Evolutionary conservation across 1,140 invertebrate genomes (phyloP), one percentile per base, ranked within the genome.

Genomic region (Bombus huntii): DNA sequence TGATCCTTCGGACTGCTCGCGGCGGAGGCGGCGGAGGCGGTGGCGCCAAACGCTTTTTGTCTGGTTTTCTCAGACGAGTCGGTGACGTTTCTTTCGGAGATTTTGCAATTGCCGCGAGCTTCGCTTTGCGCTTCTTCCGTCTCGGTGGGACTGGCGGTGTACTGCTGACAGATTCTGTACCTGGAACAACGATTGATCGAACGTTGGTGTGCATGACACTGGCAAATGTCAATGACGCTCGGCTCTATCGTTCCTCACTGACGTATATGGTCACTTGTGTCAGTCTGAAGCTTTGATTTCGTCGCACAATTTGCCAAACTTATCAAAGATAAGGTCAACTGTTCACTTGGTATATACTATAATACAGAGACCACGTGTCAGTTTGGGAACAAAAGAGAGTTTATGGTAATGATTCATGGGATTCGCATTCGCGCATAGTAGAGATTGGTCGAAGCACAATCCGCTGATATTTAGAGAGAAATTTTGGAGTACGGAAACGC

Each of bases 81-180:
- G 34, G 53, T 74, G 80, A 84, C 75, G 68, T 77, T 18, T 5
- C 4, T 65, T 75, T 34, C 28, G 53, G 13, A 25, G 74, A 62
- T 73, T 81, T 81, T 57, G 81, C 74, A 31, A 65, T 59, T 31
- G 70, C 37, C 37, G 76, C 42, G 42, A 74, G 34, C 80, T 89
- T 88, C n/a, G 25, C 83, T 90, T 92, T 95, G 57, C 90, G 92
- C 90, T 92, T 95, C 47, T 88, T 93, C 72, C 94, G 92, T 71
- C 94, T 93, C 39, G 94, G 94, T 75, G 95, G 95, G 71, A 95
- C 92, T 42, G 94, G 94, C 83, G 95, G 95, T 68, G 92, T 76
- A 70, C 78, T 75, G 80, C 82, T 79, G 78, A 76, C 37, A 79
- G 83, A 85, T 81, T 92, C 76, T 39, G 34, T 91, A 90, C 92